These are phyloP conservation scores for Vanessa cardui DNA, from an alignment of 2,888 invertebrate genomes.

Conservation along the genomic window DNA sequence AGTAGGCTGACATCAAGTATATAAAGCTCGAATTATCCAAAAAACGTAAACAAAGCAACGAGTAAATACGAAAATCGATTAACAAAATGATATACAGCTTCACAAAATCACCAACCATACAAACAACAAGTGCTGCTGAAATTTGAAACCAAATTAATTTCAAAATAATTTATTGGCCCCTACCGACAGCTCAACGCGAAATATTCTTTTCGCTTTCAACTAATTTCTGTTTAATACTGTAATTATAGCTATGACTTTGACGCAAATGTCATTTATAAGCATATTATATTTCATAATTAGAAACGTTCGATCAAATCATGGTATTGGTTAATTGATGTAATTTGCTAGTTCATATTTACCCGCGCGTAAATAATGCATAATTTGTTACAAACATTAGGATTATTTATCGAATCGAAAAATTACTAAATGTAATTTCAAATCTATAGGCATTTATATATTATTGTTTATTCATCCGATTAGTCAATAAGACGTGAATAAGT, in stretches of 20 bases:
- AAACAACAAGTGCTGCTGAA: constrained; percentile 39
- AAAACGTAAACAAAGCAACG: constrained; percentile 18
- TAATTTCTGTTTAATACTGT: constrained; percentile 29
- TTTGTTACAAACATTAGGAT: neutral
- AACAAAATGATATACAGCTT: constrained; percentile 40
- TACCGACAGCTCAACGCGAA: constrained; percentile 23
- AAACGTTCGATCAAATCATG: neutral
- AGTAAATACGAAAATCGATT: constrained; percentile 39
- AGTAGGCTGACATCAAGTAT: constrained; percentile 7
- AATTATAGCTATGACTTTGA: constrained; percentile 28
- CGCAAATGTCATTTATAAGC: constrained; percentile 6
- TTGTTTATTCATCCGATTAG: too few species aligned
- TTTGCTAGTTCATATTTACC: neutral
- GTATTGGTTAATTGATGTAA: neutral
- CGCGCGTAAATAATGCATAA: neutral
- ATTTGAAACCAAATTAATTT: constrained; percentile 41
- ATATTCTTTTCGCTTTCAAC: constrained; percentile 27
- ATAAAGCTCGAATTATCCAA: constrained; percentile 10
- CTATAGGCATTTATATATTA: too few species aligned
- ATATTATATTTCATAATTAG: constrained; percentile 11
- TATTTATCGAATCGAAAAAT: too few species aligned
- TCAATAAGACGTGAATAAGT: too few species aligned
- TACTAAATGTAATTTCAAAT: too few species aligned
- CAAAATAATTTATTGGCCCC: constrained; percentile 41
- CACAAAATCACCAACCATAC: constrained; percentile 40